Evolutionary conservation across 2,797 vertebrate genomes (phyloP), one percentile per base, ranked within the genome.

Genomic region (Heteromormyrus szaboi): DNA sequence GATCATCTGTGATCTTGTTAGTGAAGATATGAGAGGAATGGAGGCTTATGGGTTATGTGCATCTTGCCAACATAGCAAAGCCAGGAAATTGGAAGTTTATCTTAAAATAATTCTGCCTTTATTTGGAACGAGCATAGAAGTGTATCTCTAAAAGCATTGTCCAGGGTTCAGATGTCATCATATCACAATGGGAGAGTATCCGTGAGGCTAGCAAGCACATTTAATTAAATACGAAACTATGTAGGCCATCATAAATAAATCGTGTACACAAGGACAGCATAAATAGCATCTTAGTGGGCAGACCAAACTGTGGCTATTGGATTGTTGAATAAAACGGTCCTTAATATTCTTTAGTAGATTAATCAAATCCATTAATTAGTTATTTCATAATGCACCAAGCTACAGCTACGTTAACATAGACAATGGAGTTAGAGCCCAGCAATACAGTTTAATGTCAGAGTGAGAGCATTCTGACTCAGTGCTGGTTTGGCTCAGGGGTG

Each of bases 1-100:
- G 41, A 81, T 76, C 68, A 37, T 41, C 68, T 76, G 68, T 41
- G 68, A 76, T 76, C 68, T 76, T 76, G 68, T 76, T 76, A 76
- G 68, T 76, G 68, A 5, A 76, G 33, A 37, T 72, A 72, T 76
- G 68, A 41, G 68, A 17, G 68, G 68, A 41, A 76, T 76, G 33
- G 68, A 41, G 68, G 68, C 5, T 76, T 41, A 41, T 41, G 14
- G 54, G 17, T n/a, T 6, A 56, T 2, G 19, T 56, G 54, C 54
- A 1, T 56, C 54, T 53, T 53, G 68, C 68, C 68, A 76, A 41
- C 68, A 41, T 41, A 33, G 68, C 4, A 41, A 41, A 76, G 33
- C 33, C 19, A 41, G 14, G 68, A 41, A 76, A 37, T 76, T 17
- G 33, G 68, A 19, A 76, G 14, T 37, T 41, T 76, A 76, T 41